A percentile compares a stretch with the other conserved stretches of the same genome.
Conservation (phyloP, 1,140 invertebrate species). For the Dendrolimus kikuchii region DNA sequence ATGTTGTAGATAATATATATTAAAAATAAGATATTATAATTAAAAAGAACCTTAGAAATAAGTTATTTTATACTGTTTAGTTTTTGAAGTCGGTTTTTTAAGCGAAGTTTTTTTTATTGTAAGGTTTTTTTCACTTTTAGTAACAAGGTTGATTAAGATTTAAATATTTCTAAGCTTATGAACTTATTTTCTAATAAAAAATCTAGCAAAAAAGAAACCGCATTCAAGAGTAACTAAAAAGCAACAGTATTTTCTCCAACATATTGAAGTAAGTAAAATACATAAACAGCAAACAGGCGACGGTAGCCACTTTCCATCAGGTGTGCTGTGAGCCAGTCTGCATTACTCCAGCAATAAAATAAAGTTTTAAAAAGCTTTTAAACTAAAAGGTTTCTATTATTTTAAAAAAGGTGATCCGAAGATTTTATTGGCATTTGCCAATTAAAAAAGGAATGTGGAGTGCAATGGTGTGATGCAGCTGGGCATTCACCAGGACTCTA, state of each 20-base stretch:
- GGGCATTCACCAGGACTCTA: conserved; percentile 24
- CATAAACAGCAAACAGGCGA: no score
- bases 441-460: conserved; percentile 20
- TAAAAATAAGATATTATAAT: no score
- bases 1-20: no score
- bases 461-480: conserved; percentile 30
- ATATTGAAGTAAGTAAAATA: no score
- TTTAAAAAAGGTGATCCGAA: conserved; percentile 7
- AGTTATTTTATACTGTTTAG: no score
- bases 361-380: not conserved
- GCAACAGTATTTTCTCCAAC: not conserved
- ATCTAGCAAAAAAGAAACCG: not conserved
- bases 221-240: not conserved
- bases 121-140: no score
- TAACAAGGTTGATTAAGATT: no score
- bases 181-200: not conserved
- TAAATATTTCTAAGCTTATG: not conserved
- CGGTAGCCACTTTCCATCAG: no score
- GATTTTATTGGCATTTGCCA: conserved; percentile 17
- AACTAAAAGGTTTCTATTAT: not conserved
- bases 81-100: no score
- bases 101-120: no score
- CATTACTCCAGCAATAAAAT: not conserved
- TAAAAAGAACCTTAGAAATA: no score
- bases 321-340: not conserved